Base-by-base conservation (phyloP, 1,140 invertebrate genomes). In the Triops cancriformis region DNA sequence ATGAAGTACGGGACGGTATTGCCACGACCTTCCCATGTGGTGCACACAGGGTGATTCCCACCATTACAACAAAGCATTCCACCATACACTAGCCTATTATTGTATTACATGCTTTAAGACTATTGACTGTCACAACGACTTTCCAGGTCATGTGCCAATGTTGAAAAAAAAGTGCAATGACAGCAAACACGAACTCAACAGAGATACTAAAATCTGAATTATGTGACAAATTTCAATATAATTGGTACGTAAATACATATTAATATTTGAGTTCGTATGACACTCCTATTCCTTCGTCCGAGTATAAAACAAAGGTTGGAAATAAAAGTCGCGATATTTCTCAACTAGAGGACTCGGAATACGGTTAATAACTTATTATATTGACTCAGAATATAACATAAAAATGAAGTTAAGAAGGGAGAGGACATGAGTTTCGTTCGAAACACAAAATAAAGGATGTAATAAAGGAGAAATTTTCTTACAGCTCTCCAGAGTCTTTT, bases 401-500 rank as follows among this genome's bases (percentile, higher is more conserved):
- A 6, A 72, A 6, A 11, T 6, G 64, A 10, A n/a, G 43, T 0
- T 12, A n/a, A n/a, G 43, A 37, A 73, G 26, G 9, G 77, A 18
- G 23, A 10, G 74, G 27, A 23, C 41, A 76, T 27, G 27, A 45
- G 1, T 43, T 45, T 26, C 14, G 12, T 45, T 28, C 73, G 27
- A 26, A 27, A 41, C 42, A 72, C 37, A 79, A 73, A 78, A 72
- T 23, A 26, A 72, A 23, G n/a, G n/a, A 18, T 41, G 26, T 26
- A 74, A 74, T 74, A 27, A 9, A 10, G 27, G 28, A 12, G 23
- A 73, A 74, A 37, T 74, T 18, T 82, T 91, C 92, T 90, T 88
- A 96, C 94, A 83, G 93, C 93, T 89, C 92, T 89, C 90, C 92
- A 94, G 81, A 95, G 90, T 80, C 91, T 86, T 86, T 94, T 95